These are phyloP conservation scores for Psilopogon haemacephalus DNA, from an alignment of 2,113 vertebrate species.

Conservation along the genomic window DNA sequence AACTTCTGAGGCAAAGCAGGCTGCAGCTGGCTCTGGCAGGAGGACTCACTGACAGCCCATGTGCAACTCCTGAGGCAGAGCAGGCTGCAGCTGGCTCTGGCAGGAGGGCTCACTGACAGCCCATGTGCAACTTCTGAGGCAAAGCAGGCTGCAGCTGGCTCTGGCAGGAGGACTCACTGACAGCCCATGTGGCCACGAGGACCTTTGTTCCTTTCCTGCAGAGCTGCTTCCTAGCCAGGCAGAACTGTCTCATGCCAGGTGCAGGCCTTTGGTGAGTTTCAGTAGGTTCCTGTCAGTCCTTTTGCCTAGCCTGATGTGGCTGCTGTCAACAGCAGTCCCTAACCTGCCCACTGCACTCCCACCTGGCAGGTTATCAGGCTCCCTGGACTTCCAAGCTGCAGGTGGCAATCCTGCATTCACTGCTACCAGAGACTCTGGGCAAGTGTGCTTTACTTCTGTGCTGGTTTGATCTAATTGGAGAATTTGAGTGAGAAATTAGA, in stretches of 20 bases:
- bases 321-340: not conserved
- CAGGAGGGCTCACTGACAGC: too few species aligned
- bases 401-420: not conserved
- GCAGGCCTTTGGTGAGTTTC: not conserved
- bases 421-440: not conserved
- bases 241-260: not conserved
- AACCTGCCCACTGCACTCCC: not conserved
- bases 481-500: too few species aligned
- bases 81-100: too few species aligned
- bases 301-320: not conserved
- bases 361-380: not conserved
- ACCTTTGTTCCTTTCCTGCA: accelerated
- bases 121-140: too few species aligned
- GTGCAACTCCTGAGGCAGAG: too few species aligned
- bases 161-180: not conserved
- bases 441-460: not conserved
- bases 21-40: too few species aligned
- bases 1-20: too few species aligned
- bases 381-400: not conserved
- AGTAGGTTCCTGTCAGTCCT: not conserved
- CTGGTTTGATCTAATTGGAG: too few species aligned
- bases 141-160: too few species aligned
- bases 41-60: too few species aligned
- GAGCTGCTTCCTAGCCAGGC: too few species aligned
- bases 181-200: not conserved